Percentiles rank a stretch among this genome's conserved stretches.
Conservation (phyloP, 2,888 invertebrate genomes). For the Miltochrista miniata region DNA sequence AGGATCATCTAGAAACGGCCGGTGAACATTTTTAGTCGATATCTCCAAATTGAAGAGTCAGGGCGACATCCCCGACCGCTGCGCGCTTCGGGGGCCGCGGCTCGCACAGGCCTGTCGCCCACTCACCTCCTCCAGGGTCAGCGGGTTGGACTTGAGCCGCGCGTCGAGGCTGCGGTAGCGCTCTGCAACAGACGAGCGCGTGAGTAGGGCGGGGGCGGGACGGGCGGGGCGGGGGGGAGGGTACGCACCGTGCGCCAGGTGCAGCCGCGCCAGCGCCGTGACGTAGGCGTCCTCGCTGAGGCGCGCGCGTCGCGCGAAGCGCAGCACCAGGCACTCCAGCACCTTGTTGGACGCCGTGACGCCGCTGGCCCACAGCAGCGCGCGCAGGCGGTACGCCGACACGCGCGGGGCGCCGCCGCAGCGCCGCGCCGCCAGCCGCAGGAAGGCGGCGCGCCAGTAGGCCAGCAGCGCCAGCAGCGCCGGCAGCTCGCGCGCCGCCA, state of each 20-base stretch:
- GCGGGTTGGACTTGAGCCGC: conserved; percentile 88
- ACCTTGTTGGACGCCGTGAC: conserved; percentile 87
- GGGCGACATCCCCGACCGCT: no score
- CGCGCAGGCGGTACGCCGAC: conserved; percentile 82
- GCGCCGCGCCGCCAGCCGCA: conserved; percentile 50
- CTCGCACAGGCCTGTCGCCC: not conserved
- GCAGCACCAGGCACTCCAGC: conserved; percentile 86
- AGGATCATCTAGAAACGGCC: conserved; percentile 82
- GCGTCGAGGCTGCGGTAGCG: conserved; percentile 87
- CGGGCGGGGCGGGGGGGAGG: conserved; percentile 15
- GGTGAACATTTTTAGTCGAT: no score
- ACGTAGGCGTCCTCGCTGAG: conserved; percentile 85
- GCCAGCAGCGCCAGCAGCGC: conserved; percentile 85
- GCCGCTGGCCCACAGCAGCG: conserved; percentile 86
- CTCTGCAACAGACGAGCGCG: conserved; percentile 76
- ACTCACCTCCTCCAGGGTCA: conserved; percentile 88
- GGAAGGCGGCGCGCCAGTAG: conserved; percentile 43
- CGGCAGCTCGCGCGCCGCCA: conserved; percentile 83
- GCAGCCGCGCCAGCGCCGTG: conserved; percentile 78
- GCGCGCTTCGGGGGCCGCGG: no score
- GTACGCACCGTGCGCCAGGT: conserved; percentile 61
- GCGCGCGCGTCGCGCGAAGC: conserved; percentile 85
- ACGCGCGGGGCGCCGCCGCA: conserved; percentile 40
- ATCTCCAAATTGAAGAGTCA: no score
- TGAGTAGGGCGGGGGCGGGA: not conserved